Evolutionary conservation across 2,888 invertebrate species (phyloP), one percentile per base, ranked within the genome.

Genomic region (Netelia inedita): DNA sequence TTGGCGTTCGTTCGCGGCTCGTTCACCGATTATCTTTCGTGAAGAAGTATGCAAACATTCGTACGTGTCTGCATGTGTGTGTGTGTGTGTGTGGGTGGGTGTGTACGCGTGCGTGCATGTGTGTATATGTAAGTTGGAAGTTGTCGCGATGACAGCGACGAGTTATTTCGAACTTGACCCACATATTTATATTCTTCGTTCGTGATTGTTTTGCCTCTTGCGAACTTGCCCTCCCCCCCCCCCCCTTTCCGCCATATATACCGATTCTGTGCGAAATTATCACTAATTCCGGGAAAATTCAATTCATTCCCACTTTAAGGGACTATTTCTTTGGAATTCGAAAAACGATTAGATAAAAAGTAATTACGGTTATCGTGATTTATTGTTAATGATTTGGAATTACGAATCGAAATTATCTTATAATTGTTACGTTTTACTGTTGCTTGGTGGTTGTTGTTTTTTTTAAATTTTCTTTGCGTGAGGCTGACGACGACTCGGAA

Each of bases 161-260:
- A 88, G 90, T 89, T 91, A 91, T 89, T 91, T 89, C 87, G 89
- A 90, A 91, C 91, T 91, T 91, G 91, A 91, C 91, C 91, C 87
- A 91, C 73, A 90, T 91, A 74, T 79, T 69, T 69, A 68, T 53
- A 57, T 61, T 46, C 59, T 43, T 66, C 41, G 19, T 57, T 19
- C 16, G 57, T 1, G 19, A 19, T 16, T 35, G 6, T 35, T 57
- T 57, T 21, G 57, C 57, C 57, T 19, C 57, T 14, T 46, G 10
- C 46, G 2, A 14, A 46, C 10, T 46, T 46, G 46, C 11, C 11
- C 35, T 6, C 35, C 35, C 35, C 6, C 6, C 5, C 23, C 23
- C 11, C 11, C 35, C 6, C 35, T 6, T 6, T 6, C 6, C 5
- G 1, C 23, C 6, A 3, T 35, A 35, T 35, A 35, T 35, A 35